Conservation (phyloP, 2,797 vertebrate species). For the Pipistrellus pipistrellus region DNA sequence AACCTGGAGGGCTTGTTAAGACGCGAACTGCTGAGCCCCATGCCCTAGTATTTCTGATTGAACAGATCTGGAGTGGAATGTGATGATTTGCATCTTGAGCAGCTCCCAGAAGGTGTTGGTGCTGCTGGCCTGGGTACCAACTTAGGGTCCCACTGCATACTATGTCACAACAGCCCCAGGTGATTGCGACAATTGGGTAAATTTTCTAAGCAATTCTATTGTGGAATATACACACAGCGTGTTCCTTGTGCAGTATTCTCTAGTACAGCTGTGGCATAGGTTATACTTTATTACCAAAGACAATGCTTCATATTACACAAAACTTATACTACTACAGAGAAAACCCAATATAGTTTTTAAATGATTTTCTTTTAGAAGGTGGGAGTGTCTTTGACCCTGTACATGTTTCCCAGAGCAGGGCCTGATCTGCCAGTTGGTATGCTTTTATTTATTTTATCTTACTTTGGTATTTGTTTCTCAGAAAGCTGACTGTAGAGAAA, state of each 20-base stretch:
- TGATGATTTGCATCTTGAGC: neutral
- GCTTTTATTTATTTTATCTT: constrained; percentile 72
- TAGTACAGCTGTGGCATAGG: neutral
- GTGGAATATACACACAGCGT: neutral
- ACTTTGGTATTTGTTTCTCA: neutral
- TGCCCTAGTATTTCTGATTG: neutral
- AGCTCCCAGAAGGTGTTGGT: neutral
- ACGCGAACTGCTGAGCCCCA: neutral
- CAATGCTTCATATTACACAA: constrained; percentile 13
- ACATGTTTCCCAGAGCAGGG: neutral
- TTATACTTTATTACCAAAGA: neutral
- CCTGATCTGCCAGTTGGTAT: neutral
- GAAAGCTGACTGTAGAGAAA: neutral
- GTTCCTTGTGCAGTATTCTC: neutral
- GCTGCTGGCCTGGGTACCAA: neutral
- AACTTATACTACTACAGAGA: neutral
- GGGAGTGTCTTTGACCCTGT: neutral
- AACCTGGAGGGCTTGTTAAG: neutral
- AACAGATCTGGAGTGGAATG: neutral
- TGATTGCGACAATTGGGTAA: neutral
- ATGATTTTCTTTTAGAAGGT: constrained; percentile 8
- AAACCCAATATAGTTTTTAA: neutral
- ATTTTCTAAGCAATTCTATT: neutral
- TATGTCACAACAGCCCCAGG: neutral
- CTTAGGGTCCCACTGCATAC: neutral